Percentiles rank a stretch among this genome's conserved stretches.
These are phyloP conservation scores for Neocloeon triangulifer DNA, from an alignment of 1,140 invertebrate species.

Conservation along the genomic window DNA sequence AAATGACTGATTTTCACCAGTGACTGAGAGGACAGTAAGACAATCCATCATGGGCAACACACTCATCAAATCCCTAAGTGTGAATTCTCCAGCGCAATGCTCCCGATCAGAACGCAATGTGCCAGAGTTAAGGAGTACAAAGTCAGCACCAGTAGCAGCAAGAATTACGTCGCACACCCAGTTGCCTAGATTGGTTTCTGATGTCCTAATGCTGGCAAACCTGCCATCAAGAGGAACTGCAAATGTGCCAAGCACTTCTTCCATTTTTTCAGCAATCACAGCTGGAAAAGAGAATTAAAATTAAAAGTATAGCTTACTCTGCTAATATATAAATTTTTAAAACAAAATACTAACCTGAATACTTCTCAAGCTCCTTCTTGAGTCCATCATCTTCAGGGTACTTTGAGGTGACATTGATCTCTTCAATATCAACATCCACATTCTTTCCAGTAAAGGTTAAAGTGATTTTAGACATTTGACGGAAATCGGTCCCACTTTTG, in stretches of 20 bases:
- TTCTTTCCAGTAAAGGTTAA: conserved; percentile 31
- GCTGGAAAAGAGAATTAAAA: conserved; percentile 20
- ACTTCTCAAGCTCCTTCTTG: conserved; percentile 44
- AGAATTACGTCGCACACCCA: conserved; percentile 75
- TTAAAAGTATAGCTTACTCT: background rate
- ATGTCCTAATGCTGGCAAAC: conserved; percentile 51
- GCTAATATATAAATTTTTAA: background rate
- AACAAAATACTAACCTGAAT: conserved; percentile 33
- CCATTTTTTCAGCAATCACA: conserved; percentile 58
- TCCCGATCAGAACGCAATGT: conserved; percentile 52
- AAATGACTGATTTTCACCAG: conserved; percentile 19
- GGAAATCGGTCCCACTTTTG: conserved; percentile 81
- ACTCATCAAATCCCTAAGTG: conserved; percentile 54
- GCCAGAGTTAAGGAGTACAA: conserved; percentile 69
- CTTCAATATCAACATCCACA: conserved; percentile 38
- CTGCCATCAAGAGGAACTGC: conserved; percentile 61
- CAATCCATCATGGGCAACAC: conserved; percentile 69
- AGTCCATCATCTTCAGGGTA: conserved; percentile 51
- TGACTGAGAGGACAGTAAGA: conserved; percentile 41
- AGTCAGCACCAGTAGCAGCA: conserved; percentile 57
- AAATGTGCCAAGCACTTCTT: conserved; percentile 58
- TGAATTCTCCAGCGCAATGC: conserved; percentile 51
- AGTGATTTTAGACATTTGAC: conserved; percentile 60
- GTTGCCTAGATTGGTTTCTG: conserved; percentile 76
- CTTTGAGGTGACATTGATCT: conserved; percentile 44